Evolutionary conservation across 2,888 invertebrate genomes (phyloP), one percentile per base, ranked within the genome.

Genomic region (Callyntrura guangdongensis): DNA sequence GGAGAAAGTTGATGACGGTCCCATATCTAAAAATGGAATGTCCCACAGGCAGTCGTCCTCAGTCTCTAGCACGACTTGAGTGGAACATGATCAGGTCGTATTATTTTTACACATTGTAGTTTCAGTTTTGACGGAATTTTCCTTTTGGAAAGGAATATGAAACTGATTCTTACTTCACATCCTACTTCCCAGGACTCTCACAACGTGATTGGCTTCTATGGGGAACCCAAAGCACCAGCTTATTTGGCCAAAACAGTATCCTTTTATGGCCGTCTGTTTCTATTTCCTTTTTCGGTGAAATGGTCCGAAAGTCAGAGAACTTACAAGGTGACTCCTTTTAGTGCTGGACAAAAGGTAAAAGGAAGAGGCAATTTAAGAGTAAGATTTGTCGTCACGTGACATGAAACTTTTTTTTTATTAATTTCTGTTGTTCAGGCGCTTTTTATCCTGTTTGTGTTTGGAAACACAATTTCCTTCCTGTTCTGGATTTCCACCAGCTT

Each of bases 211-310:
- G 89, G 89, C 14, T 84, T 53, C 36, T 89, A 64, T 59, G 89
- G 89, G 12, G 89, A 89, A 67, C 89, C 89, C 0, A 89, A 89
- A 64, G 83, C 89, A 56, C 74, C 89, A 27, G 89, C 89, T 8
- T 89, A 56, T 89, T 84, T 83, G 49, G 83, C 89, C 12, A 84
- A 84, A 47, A 84, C 84, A 49, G 72, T 81, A 17, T 69, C 88
- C 4, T 88, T 88, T 27, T 88, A 88, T 25, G 56, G 82, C 12
- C 20, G 59, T 47, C 72, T 88, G 8, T 67, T 82, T 56, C 74
- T 88, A 22, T 83, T 83, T 69, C 88, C 88, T 0, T 88, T 88
- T 69, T 22, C 88, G 0, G 83, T 88, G 47, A 59, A 56, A 25
- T 88, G 88, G 88, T 72, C 82, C 4, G 88, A 88, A 49, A 56